Evolutionary conservation across 2,113 vertebrate species (phyloP), one percentile per base, ranked within the genome.

Genomic region (Papio anubis): DNA sequence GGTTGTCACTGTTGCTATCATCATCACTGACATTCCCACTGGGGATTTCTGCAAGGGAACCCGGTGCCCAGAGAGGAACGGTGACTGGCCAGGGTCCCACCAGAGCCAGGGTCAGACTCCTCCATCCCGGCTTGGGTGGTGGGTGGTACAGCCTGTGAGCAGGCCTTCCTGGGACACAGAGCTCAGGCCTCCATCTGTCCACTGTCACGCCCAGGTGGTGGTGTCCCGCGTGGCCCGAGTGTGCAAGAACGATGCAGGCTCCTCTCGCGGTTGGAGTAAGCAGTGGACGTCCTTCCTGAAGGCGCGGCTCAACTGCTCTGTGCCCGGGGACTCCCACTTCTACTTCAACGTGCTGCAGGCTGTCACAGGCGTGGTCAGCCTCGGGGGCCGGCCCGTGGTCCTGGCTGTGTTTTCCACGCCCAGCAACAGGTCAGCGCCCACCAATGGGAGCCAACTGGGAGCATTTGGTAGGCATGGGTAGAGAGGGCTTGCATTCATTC

Each of bases 261-360:
- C n/a, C n/a, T n/a, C n/a, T n/a, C n/a, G n/a, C n/a, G n/a, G n/a
- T n/a, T n/a, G n/a, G n/a, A n/a, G n/a, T n/a, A n/a, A 99, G 98
- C 99, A 99, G 98, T 99, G 99, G 99, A 99, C 99, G 0, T 99
- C 99, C 4, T 99, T 99, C 98, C 99, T 99, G 94, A 99, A 99
- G 98, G 99, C 99, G 0, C 99, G 99, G 8, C 99, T 99, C 90
- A 99, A 99, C 99, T 99, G 99, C 98, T 99, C 99, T 0, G 99
- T 99, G 90, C 99, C 99, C 0, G 99, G 99, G 0, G 99, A 99
- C 85, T 99, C 99, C 0, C 99, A 99, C 97, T 99, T 99, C 98
- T 99, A 99, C 98, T 99, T 99, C 97, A 99, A 99, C 4, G 99
- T 99, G 98, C 99, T 99, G 97, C 99, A 99, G 97, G 99, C 99